Evolutionary conservation across 2,113 vertebrate species (phyloP), one percentile per base, ranked within the genome.

Genomic region (Spilogale gracilis): DNA sequence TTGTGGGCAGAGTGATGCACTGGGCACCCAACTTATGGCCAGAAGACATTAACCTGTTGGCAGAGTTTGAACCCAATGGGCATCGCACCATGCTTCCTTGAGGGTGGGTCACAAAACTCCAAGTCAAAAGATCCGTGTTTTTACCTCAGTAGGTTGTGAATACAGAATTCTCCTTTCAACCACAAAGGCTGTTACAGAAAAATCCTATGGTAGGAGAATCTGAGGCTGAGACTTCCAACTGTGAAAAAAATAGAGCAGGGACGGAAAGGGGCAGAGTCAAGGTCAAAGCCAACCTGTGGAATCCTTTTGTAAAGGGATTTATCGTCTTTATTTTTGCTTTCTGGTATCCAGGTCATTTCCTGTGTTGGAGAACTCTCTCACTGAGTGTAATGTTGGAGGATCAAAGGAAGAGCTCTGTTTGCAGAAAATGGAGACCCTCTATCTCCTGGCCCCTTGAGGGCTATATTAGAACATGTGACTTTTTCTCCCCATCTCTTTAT

Each of bases 201-300:
- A 90, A 65, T 27, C 38, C 18, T 63, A 12, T 3, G 4, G 21
- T 58, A 82, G 86, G 48, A 69, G 58, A 87, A 71, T 71, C 17
- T 69, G 60, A 87, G n/a, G 25, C 65, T 90, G 93, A 95, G 80
- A 67, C 74, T 74, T 86, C 48, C 50, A 80, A 32, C 67, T 85
- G 61, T 73, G 71, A 60, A 90, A 86, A 76, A 94, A 94, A 67
- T n/a, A 74, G 56, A 50, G 17, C 50, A 38, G 27, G 21, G 32
- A 32, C 67, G 58, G 25, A 61, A 91, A 38, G 7, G 60, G 71
- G 21, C 52, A 65, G 9, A 18, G 50, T 69, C 27, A 79, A 43
- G 60, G 21, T 91, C 27, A 93, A 78, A 79, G n/a, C 16, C 71
- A 89, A 67, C 2, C 69, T 48, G 11, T 9, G 5, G 52, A 32